phyloP scores from a whole-genome alignment of 2,113 vertebrate species.

The Nansenia antarctica region DNA sequence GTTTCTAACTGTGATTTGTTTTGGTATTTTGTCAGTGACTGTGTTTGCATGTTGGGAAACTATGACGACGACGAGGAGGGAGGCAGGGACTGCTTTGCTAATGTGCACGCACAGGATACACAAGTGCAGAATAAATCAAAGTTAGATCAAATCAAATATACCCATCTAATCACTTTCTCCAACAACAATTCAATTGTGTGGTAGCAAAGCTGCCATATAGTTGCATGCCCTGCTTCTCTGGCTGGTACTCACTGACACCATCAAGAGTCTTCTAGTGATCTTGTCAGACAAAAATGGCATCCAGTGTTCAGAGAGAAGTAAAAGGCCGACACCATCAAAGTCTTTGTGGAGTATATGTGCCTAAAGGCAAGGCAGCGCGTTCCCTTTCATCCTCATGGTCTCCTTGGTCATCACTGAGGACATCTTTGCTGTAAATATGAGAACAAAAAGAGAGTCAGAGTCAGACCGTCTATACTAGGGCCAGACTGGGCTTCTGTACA shows the following conservation, averaged over 20 bases:
- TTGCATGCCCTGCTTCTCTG: neutral
- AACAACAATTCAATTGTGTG: neutral
- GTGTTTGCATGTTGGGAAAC: neutral
- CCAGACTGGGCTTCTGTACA: too few relatives aligned
- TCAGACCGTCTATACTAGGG: neutral
- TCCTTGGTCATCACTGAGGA: conserved; percentile 7
- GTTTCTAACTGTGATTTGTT: conserved; percentile 18
- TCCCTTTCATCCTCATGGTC: conserved; percentile 1
- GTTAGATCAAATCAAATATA: neutral
- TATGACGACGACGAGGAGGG: neutral
- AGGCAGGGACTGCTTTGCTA: too few relatives aligned
- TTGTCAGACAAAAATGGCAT: neutral
- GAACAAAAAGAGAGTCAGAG: neutral
- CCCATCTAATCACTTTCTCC: neutral
- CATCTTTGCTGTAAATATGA: neutral
- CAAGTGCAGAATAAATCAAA: neutral
- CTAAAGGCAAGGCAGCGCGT: neutral
- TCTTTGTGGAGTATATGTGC: neutral
- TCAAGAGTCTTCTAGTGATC: neutral
- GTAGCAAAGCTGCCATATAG: neutral
- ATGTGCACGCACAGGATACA: neutral
- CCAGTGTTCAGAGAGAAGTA: neutral
- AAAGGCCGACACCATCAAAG: neutral
- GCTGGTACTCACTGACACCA: neutral
- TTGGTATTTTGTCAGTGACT: conserved; percentile 9